Evolutionary conservation across 35 echinoderm and acorn worm species (phyloP).

Genomic region (Acanthaster planci): DNA sequence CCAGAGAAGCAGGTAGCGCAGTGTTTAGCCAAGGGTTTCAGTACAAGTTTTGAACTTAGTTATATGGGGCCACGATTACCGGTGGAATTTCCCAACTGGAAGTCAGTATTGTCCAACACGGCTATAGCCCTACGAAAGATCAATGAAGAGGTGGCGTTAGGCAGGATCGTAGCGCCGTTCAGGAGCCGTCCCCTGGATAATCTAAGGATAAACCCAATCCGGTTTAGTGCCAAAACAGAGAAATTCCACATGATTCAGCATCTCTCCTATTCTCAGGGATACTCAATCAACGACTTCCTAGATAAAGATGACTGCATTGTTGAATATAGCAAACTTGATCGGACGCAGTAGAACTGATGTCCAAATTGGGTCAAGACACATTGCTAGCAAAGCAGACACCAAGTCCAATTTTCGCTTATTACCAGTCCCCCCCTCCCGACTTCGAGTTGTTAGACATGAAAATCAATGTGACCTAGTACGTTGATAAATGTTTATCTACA

Average conservation of each 20-base stretch:
- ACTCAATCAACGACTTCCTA: conserved; percentile 34
- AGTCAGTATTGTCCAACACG: not conserved
- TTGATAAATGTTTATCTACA: conserved; percentile 34
- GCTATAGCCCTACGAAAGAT: not conserved
- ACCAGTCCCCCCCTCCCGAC: conserved; percentile 18
- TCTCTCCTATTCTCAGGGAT: conserved; percentile 20
- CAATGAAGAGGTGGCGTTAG: not conserved
- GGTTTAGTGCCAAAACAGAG: conserved; percentile 35
- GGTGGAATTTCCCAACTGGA: not conserved
- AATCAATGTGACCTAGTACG: conserved; percentile 8
- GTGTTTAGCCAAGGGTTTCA: not conserved
- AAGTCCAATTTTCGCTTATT: conserved; percentile 33
- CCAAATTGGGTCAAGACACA: not conserved
- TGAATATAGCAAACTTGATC: conserved; percentile 27
- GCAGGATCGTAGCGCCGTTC: conserved; percentile 2
- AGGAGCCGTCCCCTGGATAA: not conserved
- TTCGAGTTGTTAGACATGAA: conserved; percentile 34
- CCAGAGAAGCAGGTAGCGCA: not conserved
- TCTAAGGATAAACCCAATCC: not conserved
- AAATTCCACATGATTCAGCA: conserved; percentile 45
- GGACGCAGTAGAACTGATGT: not conserved
- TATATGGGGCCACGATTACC: not conserved
- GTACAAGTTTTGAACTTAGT: not conserved
- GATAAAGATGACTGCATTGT: not conserved
- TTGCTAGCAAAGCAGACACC: conserved; percentile 38